A percentile compares a stretch with the other conserved stretches of the same genome.
These are phyloP conservation scores for Metallyticus violacea DNA, from an alignment of 2,888 invertebrate genomes.

Conservation along the genomic window DNA sequence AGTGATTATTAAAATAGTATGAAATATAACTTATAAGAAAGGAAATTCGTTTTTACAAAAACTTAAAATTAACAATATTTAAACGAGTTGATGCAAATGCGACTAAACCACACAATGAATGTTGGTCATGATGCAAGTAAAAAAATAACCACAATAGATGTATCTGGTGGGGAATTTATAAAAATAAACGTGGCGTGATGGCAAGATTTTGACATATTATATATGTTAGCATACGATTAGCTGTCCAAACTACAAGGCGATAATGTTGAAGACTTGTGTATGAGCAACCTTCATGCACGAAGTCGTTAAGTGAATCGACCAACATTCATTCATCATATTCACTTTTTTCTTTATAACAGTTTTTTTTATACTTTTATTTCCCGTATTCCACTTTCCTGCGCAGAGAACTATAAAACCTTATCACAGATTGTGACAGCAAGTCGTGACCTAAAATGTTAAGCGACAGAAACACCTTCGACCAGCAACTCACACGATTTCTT, in stretches of 20 bases:
- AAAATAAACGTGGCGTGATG: not conserved
- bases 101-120: no score
- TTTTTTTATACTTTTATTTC: not conserved
- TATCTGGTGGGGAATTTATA: not conserved
- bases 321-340: not conserved
- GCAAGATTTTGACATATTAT: not conserved
- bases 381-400: not conserved
- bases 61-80: no score
- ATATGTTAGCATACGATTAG: not conserved
- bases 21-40: no score
- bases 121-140: no score
- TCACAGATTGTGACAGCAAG: not conserved
- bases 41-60: no score
- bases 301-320: not conserved
- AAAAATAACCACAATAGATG: not conserved
- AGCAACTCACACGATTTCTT: no score
- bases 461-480: not conserved
- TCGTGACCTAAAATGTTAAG: not conserved
- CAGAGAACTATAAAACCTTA: not conserved
- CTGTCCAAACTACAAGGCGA: not conserved
- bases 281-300: not conserved
- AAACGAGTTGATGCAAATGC: no score
- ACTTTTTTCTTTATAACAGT: not conserved
- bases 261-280: not conserved
- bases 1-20: no score